These are phyloP conservation scores for Thermophis baileyi DNA, from an alignment of 2,113 vertebrate species.

Conservation along the genomic window DNA sequence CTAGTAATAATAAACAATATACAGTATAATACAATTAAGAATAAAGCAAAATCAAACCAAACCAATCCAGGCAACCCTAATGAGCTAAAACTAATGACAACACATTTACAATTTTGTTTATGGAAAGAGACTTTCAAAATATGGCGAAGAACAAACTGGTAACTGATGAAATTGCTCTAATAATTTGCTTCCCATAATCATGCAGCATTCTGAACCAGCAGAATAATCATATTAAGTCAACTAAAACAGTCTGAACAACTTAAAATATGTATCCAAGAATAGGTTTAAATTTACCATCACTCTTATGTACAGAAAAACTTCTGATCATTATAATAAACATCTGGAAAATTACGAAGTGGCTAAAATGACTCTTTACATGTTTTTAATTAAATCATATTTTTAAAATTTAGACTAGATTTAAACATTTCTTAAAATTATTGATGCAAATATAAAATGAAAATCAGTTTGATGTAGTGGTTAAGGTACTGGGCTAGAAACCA, in stretches of 20 bases:
- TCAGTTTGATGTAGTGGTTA: too few species aligned
- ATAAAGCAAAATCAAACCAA: neutral
- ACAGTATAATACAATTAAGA: neutral
- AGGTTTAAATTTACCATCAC: neutral
- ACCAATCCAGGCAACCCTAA: neutral
- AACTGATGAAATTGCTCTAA: neutral
- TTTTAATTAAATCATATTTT: neutral
- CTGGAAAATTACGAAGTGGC: neutral
- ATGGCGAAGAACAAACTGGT: neutral
- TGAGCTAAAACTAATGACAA: neutral
- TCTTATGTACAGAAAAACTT: neutral
- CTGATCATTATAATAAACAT: neutral
- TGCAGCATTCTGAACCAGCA: neutral
- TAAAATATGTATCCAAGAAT: neutral
- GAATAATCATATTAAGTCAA: neutral
- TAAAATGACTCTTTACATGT: neutral
- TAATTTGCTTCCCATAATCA: neutral
- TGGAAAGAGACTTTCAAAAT: neutral
- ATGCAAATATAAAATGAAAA: neutral
- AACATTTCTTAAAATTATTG: neutral
- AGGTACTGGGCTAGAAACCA: too few species aligned
- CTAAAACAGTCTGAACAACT: neutral
- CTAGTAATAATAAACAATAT: neutral
- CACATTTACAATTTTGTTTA: neutral
- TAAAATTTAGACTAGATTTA: neutral